A percentile compares a stretch with the other conserved stretches of the same genome.
These are phyloP conservation scores for Carollia perspicillata DNA, from an alignment of 2,113 vertebrate species.

Conservation along the genomic window DNA sequence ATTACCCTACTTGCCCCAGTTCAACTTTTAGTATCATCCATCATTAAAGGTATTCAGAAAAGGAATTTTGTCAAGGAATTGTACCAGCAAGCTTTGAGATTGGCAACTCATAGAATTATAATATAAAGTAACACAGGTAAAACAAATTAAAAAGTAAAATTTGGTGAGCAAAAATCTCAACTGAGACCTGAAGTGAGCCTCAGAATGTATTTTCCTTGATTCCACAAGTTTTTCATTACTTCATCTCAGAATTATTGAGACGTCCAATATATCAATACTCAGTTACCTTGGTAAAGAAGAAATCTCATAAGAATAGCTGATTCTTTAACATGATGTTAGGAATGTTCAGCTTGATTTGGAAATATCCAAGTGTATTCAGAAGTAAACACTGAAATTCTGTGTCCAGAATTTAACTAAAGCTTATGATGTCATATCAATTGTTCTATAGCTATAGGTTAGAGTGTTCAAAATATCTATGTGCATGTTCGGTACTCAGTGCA, in stretches of 20 bases:
- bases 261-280: background rate
- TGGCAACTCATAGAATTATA: background rate
- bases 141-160: background rate
- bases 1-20: background rate
- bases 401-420: slow-evolving; percentile 1
- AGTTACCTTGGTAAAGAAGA: background rate
- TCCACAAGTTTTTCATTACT: background rate
- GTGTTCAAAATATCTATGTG: background rate
- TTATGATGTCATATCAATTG: background rate
- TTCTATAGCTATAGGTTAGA: background rate
- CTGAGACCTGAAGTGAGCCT: background rate
- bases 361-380: background rate
- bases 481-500: background rate
- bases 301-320: background rate
- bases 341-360: slow-evolving; percentile 10
- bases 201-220: background rate
- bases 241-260: background rate
- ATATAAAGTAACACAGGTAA: background rate
- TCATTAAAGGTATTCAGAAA: background rate
- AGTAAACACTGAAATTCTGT: slow-evolving; percentile 17
- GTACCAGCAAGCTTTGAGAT: background rate
- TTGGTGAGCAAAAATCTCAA: background rate
- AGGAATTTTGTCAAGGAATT: background rate
- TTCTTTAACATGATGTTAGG: background rate
- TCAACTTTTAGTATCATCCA: background rate